Conservation (phyloP, 2,797 vertebrate species). For the Rhinophrynus dorsalis region DNA sequence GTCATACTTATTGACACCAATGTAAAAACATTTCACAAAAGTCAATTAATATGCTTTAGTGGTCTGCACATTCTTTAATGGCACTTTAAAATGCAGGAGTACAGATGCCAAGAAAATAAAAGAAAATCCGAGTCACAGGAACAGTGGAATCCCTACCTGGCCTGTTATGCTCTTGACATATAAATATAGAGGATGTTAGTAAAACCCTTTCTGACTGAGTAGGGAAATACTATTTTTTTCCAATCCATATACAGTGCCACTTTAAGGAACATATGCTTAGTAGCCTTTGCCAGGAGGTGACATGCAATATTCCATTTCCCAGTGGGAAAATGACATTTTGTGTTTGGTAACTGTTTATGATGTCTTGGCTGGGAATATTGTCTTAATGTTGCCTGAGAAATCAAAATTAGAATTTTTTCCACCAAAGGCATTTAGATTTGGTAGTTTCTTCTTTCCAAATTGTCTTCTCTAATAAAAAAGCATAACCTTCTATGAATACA, state of each 20-base stretch:
- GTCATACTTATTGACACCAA: constrained; percentile 12
- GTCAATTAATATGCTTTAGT: constrained; percentile 13
- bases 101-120: not conserved
- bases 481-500: constrained; percentile 18
- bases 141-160: not conserved
- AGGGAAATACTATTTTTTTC: not conserved
- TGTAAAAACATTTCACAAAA: constrained; percentile 1
- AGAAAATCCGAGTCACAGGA: not conserved
- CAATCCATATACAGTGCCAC: not conserved
- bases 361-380: not conserved
- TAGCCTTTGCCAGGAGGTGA: not conserved
- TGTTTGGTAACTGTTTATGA: constrained; percentile 20
- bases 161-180: not conserved
- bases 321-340: constrained; percentile 8
- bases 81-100: not conserved
- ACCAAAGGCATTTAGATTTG: constrained; percentile 5
- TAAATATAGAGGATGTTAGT: not conserved
- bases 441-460: constrained; percentile 22
- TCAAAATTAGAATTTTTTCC: constrained; percentile 9
- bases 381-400: constrained; percentile 18
- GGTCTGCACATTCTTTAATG: not conserved
- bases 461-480: constrained; percentile 43
- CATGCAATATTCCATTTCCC: not conserved
- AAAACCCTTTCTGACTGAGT: too few relatives aligned
- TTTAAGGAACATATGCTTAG: not conserved